These are phyloP conservation scores for Propithecus perrieri DNA, from an alignment of 2,797 vertebrate species.

Conservation along the genomic window DNA sequence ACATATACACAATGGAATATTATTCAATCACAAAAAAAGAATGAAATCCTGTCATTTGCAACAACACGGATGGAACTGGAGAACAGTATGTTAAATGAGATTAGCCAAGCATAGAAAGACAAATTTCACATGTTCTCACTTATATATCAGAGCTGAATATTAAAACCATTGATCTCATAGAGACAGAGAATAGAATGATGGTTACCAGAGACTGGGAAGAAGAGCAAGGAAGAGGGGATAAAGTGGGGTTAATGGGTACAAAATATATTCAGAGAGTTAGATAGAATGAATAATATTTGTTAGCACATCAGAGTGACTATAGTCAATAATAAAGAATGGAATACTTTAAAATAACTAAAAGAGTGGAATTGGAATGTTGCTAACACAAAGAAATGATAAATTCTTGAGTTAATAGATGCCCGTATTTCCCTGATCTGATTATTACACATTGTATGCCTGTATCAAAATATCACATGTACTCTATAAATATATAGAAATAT, in stretches of 20 bases:
- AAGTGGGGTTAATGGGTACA: background rate
- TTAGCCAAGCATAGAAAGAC: background rate
- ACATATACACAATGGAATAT: background rate
- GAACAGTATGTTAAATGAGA: background rate
- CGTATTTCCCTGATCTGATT: background rate
- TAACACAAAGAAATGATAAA: background rate
- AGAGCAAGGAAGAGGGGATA: background rate
- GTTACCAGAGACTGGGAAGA: background rate
- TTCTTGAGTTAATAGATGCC: background rate
- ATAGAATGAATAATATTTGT: background rate
- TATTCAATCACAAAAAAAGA: background rate
- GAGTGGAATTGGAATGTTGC: background rate
- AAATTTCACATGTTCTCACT: background rate
- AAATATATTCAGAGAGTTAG: background rate
- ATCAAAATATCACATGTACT: background rate
- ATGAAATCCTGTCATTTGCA: background rate
- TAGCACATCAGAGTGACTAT: background rate
- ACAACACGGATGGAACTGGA: background rate
- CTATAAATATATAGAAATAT: background rate
- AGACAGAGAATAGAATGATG: background rate
- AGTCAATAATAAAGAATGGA: background rate
- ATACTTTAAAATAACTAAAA: background rate
- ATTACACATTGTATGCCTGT: background rate
- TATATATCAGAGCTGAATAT: background rate
- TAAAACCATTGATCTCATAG: background rate